A percentile compares a stretch with the other conserved stretches of the same genome.
phyloP scores from a whole-genome alignment of 2,113 vertebrate genomes.

The Apaloderma vittatum region DNA sequence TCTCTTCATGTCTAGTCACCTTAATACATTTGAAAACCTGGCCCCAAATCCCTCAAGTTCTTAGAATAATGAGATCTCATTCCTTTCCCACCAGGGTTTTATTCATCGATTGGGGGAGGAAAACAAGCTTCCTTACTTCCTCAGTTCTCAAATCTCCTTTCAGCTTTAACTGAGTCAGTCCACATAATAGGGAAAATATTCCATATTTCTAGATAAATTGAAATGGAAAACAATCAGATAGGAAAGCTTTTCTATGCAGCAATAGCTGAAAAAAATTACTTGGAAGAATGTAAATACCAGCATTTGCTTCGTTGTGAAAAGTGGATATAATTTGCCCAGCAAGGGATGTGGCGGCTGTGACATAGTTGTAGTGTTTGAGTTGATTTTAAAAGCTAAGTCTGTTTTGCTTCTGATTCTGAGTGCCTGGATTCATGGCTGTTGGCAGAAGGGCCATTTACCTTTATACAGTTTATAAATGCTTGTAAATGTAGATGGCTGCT shows the following conservation, averaged over 20 bases:
- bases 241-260: not conserved
- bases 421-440: rapidly evolving
- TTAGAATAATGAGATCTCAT: not conserved
- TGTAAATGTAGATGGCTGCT: rapidly evolving
- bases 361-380: not conserved
- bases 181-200: not conserved
- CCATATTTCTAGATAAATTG: not conserved
- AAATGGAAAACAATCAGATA: not conserved
- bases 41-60: not conserved
- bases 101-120: not conserved
- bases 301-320: not conserved
- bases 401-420: not conserved
- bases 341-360: rapidly evolving
- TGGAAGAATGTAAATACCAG: not conserved
- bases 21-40: not conserved
- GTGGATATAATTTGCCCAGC: not conserved
- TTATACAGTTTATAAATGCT: rapidly evolving
- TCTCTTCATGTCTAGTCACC: not conserved
- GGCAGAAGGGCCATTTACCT: not conserved
- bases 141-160: not conserved
- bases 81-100: not conserved
- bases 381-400: not conserved
- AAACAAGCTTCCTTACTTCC: not conserved
- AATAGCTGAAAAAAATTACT: not conserved
- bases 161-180: not conserved